Evolutionary conservation across 1,140 invertebrate species (phyloP), one percentile per base, ranked within the genome.

Genomic region (Hyles vespertilio): DNA sequence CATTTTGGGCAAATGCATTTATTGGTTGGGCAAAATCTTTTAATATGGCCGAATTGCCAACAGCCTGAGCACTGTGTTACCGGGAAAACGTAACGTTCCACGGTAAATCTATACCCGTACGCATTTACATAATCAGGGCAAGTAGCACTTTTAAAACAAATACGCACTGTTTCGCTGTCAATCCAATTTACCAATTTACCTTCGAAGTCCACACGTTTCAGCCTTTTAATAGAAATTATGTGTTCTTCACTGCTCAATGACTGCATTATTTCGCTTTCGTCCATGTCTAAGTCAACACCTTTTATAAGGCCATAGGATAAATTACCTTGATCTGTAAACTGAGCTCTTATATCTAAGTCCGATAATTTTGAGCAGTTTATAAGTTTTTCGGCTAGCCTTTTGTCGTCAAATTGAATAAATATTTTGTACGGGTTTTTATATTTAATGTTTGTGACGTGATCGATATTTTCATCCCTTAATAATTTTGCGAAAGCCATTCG

Each of bases 401-500:
- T 47, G 5, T 55, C 43, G 7, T 61, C 10, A 52, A 71, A 59
- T 44, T 34, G 56, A 2, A 70, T 52, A 6, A 59, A 45, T 3
- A 65, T 36, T 48, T 63, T 70, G 36, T 67, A 70, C 1, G 64
- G 57, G 22, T 46, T 67, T 55, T 61, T 66, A 56, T 69, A 74
- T 58, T 71, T 69, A 11, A 71, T 69, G 48, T 43, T 59, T 32
- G 44, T 47, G 22, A 74, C 52, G 8, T 63, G 50, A 7, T 11
- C 22, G 11, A 74, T 63, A 43, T 61, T 58, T 53, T 61, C 56
- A 11, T 46, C 32, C 55, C 48, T 68, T 32, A 70, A 33, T 58
- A 69, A 48, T 61, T 63, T 70, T 5, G 66, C 71, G 10, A 74
- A 58, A 9, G 56, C 61, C 50, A 70, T 60, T 53, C 70, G 65